Evolutionary conservation across 2,888 invertebrate species (phyloP).

Genomic region (Apamea anceps): DNA sequence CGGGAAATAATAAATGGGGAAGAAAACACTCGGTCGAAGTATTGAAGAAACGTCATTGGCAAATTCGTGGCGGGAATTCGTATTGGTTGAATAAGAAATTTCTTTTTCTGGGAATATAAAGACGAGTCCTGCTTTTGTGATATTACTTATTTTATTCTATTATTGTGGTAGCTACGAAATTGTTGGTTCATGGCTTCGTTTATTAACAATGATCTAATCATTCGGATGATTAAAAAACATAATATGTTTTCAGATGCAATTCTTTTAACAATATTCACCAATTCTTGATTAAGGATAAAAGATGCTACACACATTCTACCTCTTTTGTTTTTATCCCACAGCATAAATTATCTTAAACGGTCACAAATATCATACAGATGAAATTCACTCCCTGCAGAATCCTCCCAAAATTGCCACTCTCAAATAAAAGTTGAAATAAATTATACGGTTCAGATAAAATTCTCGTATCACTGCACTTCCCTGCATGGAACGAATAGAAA

Average conservation of each 20-base stretch:
- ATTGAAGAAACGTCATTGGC: constrained; percentile 67
- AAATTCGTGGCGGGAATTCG: constrained; percentile 65
- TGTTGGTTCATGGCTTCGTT: constrained; percentile 5
- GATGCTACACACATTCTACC: not conserved
- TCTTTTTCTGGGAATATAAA: constrained; percentile 48
- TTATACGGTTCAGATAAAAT: constrained; percentile 54
- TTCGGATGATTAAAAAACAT: not conserved
- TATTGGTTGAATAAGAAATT: constrained; percentile 63
- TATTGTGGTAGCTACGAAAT: constrained; percentile 22
- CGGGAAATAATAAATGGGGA: constrained; percentile 73
- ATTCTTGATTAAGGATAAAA: not conserved
- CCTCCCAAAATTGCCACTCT: constrained; percentile 1
- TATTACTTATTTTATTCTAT: constrained; percentile 45
- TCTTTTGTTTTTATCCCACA: not conserved
- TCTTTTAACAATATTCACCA: not conserved
- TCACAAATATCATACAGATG: constrained; percentile 2
- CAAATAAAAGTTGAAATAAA: constrained; percentile 49
- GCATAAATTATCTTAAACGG: not conserved
- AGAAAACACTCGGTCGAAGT: constrained; percentile 65
- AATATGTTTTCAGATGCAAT: not conserved
- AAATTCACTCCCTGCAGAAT: not conserved
- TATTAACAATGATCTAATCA: not conserved
- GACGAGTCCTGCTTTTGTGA: constrained; percentile 36
- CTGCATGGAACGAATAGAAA: constrained; percentile 60
- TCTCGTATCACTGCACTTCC: constrained; percentile 59